phyloP scores from a whole-genome alignment of 2,888 invertebrate genomes.

The Nycteola revayana region DNA sequence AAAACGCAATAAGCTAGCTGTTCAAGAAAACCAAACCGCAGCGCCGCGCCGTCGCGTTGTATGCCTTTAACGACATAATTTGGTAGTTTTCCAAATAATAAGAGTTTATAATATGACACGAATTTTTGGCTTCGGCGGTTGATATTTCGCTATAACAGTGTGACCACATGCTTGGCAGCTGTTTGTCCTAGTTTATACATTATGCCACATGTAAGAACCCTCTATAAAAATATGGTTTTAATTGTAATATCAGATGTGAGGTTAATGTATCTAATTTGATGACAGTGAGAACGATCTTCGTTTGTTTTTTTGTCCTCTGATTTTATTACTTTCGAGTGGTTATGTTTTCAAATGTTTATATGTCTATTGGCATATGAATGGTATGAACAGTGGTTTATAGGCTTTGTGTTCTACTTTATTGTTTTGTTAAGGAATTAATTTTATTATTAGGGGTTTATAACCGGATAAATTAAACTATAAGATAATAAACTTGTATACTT shows the following conservation, averaged over 20 bases:
- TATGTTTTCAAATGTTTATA: no score
- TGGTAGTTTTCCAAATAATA: slow-evolving; percentile 34
- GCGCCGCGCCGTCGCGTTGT: no score
- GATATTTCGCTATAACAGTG: slow-evolving; percentile 45
- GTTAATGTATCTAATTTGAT: slow-evolving; percentile 12
- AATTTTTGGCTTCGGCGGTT: slow-evolving; percentile 38
- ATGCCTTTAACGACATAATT: slow-evolving; percentile 16
- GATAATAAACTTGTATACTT: no score
- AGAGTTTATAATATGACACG: slow-evolving; percentile 14
- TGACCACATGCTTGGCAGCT: slow-evolving; percentile 58
- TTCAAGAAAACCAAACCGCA: no score
- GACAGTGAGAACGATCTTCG: slow-evolving; percentile 7
- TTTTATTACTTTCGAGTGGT: background rate
- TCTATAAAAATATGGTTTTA: slow-evolving; percentile 24
- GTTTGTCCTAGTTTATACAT: slow-evolving; percentile 52
- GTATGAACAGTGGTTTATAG: no score
- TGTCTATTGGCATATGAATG: no score
- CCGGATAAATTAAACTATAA: no score
- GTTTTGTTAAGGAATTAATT: no score
- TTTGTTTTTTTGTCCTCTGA: background rate
- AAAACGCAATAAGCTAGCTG: no score
- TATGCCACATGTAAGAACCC: no score
- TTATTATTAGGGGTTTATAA: no score
- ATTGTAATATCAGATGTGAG: slow-evolving; percentile 18
- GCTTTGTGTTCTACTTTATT: no score